A percentile compares a stretch with the other conserved stretches of the same genome.
phyloP scores from a whole-genome alignment of 1,140 invertebrate genomes.

The Eriosoma lanigerum region DNA sequence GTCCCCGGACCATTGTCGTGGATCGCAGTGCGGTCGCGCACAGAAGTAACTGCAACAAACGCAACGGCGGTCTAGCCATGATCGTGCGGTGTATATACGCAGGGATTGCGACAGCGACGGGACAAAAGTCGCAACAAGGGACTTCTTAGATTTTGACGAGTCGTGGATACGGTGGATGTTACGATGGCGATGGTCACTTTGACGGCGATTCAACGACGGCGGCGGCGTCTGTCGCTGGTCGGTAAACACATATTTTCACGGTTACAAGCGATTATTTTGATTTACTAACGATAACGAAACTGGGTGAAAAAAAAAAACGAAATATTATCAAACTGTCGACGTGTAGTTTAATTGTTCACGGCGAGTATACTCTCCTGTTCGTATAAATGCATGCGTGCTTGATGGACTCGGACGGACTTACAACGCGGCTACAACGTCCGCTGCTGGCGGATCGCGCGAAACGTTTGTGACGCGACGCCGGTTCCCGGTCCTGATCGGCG shows the following conservation, averaged over 20 bases:
- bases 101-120: too few relatives aligned
- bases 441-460: slow-evolving; percentile 7
- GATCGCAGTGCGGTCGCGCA: background rate
- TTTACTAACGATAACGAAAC: too few relatives aligned
- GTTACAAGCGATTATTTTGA: too few relatives aligned
- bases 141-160: too few relatives aligned
- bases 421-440: background rate
- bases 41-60: background rate
- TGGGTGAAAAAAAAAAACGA: too few relatives aligned
- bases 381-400: too few relatives aligned
- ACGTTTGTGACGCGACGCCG: slow-evolving; percentile 33
- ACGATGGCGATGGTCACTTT: background rate
- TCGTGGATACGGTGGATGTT: background rate
- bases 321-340: too few relatives aligned
- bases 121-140: background rate
- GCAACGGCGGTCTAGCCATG: background rate
- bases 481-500: background rate
- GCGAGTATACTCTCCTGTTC: too few relatives aligned
- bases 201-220: background rate
- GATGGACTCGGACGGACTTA: background rate
- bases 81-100: background rate
- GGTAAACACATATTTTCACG: background rate
- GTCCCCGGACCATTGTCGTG: slow-evolving; percentile 50
- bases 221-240: background rate
- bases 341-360: too few relatives aligned